Base-by-base conservation (phyloP, 2,797 vertebrate species). In the Myioborus melanocephalus region DNA sequence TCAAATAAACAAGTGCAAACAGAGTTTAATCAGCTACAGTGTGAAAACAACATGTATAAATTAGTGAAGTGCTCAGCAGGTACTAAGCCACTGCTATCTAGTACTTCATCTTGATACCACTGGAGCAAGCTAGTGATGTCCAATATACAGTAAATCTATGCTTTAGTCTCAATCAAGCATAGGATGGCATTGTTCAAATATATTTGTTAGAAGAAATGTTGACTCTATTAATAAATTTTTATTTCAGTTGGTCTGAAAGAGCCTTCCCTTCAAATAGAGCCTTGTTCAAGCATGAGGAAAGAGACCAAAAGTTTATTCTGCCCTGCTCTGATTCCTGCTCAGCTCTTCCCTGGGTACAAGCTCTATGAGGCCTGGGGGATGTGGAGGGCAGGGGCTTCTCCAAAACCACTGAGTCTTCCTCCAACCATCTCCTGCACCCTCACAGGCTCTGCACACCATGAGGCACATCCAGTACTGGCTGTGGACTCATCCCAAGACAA, bases 361-460 rank as follows among this genome's bases (percentile, higher is more conserved):
- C 8, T 43, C 24, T 37, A 23, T 53, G 30, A 46, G 55, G 21
- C 16, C 16, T 2, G 1, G 35, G 9, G 13, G 2, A 37, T 34
- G 14, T 17, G n/a, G 20, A 63, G n/a, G 8, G 6, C 22, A 61
- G 22, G 12, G 20, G 4, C 13, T 57, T 63, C 10, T 70, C 32
- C 24, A 43, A 39, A 68, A 1, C 2, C 3, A 13, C 16, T 12
- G 10, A 1, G 0, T 43, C 19, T 35, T 73, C 26, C 23, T 73
- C 57, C 34, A 17, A 2, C 37, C 14, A 35, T 24, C 16, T 71
- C 39, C 53, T 30, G 9, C 22, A 55, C 2, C 2, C 7, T 60
- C 21, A 2, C 10, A 52, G 23, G 17, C 23, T 79, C 32, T 49
- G 46, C 5, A 56, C 22, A 65, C 8, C 11, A 49, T 26, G 8